Conservation (phyloP, 92 coral and sea anemone species). For the Phenganax marumi region DNA sequence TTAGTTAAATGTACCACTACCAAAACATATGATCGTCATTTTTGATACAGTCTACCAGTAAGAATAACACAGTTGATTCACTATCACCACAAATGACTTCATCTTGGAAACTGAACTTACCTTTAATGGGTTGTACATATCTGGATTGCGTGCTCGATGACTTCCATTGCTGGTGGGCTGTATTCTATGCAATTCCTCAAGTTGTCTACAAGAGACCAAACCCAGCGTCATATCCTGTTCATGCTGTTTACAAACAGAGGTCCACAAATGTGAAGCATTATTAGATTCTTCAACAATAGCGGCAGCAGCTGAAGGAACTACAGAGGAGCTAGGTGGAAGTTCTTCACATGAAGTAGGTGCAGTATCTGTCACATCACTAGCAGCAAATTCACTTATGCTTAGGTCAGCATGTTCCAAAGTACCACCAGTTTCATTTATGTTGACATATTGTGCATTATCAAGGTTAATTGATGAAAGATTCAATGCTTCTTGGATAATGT, state of each 20-base stretch:
- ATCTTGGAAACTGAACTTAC: too few relatives aligned
- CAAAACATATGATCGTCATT: too few relatives aligned
- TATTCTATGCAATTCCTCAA: conserved; percentile 13
- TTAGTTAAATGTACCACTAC: not conserved
- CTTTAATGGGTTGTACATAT: too few relatives aligned
- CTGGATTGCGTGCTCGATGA: not conserved
- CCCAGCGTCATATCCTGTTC: conserved; percentile 14
- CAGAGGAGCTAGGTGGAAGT: not conserved
- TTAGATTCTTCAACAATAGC: not conserved
- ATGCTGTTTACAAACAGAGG: not conserved
- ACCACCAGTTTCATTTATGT: not conserved
- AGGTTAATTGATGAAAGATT: conserved; percentile 20
- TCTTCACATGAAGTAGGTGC: not conserved
- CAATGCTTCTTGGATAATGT: conserved; percentile 34
- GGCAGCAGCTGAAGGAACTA: not conserved
- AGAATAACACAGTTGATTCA: too few relatives aligned
- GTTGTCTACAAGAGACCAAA: conserved; percentile 9
- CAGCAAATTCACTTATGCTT: not conserved
- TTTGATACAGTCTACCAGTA: too few relatives aligned
- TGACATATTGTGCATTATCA: not conserved
- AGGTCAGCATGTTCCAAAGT: not conserved
- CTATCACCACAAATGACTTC: not conserved
- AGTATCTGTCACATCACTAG: not conserved
- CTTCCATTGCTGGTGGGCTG: not conserved
- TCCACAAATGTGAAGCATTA: conserved; percentile 10